Conservation (phyloP, 2,113 vertebrate species). For the Pelodiscus sinensis region DNA sequence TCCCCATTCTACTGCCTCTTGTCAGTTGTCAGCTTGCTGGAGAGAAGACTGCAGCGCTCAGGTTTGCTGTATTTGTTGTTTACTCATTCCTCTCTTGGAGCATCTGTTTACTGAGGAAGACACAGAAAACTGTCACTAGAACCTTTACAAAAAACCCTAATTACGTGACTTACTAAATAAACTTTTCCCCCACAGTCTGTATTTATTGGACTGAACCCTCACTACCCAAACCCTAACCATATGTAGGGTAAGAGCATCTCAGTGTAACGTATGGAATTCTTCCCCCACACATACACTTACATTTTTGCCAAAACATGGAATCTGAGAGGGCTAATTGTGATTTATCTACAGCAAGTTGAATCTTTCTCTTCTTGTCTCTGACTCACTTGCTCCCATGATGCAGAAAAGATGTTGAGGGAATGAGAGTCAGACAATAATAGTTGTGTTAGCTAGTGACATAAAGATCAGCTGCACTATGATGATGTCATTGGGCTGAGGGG, state of each 20-base stretch:
- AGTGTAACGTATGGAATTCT: background rate
- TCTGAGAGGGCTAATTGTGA: background rate
- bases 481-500: background rate
- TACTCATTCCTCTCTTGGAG: background rate
- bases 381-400: background rate
- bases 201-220: background rate
- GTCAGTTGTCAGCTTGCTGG: background rate
- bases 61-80: background rate
- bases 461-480: background rate
- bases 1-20: background rate
- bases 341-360: too few relatives aligned
- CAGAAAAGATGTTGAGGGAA: background rate
- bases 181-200: background rate
- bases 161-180: background rate
- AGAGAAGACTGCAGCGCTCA: background rate
- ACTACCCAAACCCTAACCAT: background rate
- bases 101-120: conserved; percentile 20
- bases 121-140: background rate
- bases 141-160: background rate
- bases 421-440: background rate
- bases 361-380: background rate
- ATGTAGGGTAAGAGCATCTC: background rate
- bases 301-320: background rate
- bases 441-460: background rate
- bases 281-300: background rate